phyloP scores from a whole-genome alignment of 2,888 invertebrate species.

The Drosophila kokeensis region DNA sequence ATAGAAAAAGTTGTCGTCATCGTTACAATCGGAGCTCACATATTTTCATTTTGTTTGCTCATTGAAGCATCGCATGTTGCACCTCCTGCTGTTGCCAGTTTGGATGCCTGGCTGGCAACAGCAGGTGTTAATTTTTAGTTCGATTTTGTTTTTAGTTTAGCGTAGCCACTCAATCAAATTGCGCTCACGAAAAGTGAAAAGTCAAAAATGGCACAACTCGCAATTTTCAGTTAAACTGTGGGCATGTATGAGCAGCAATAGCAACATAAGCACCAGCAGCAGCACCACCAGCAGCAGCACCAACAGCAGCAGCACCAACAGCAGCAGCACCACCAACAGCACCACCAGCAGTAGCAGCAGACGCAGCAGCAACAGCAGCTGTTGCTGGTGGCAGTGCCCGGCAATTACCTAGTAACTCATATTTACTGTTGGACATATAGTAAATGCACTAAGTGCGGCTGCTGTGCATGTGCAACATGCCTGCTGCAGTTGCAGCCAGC shows the following conservation, averaged over 20 bases:
- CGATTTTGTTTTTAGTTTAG: constrained; percentile 35
- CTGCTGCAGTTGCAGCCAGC: constrained; percentile 40
- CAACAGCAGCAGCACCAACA: not conserved
- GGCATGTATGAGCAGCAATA: constrained; percentile 43
- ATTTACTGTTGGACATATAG: constrained; percentile 78
- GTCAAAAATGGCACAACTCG: constrained; percentile 60
- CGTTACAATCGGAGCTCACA: constrained; percentile 52
- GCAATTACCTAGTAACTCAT: constrained; percentile 80
- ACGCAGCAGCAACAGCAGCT: constrained; percentile 21
- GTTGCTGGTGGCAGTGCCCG: constrained; percentile 56
- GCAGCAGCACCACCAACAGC: not conserved
- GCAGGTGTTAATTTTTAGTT: constrained; percentile 75
- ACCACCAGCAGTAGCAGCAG: constrained; percentile 13
- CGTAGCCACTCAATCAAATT: constrained; percentile 71
- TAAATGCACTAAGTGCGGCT: constrained; percentile 75
- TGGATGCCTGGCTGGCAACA: constrained; percentile 1
- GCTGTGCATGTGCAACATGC: constrained; percentile 62
- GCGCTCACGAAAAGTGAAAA: constrained; percentile 77
- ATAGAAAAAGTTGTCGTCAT: constrained; percentile 61
- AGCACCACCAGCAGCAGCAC: not conserved
- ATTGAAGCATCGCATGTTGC: constrained; percentile 40
- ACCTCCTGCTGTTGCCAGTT: constrained; percentile 3
- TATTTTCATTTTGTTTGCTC: constrained; percentile 64
- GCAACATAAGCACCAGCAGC: constrained; percentile 8
- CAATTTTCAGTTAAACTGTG: constrained; percentile 47